Percentiles rank a stretch among this genome's conserved stretches.
Conservation (phyloP, 1,140 invertebrate species). For the Diploscapter pachys region DNA sequence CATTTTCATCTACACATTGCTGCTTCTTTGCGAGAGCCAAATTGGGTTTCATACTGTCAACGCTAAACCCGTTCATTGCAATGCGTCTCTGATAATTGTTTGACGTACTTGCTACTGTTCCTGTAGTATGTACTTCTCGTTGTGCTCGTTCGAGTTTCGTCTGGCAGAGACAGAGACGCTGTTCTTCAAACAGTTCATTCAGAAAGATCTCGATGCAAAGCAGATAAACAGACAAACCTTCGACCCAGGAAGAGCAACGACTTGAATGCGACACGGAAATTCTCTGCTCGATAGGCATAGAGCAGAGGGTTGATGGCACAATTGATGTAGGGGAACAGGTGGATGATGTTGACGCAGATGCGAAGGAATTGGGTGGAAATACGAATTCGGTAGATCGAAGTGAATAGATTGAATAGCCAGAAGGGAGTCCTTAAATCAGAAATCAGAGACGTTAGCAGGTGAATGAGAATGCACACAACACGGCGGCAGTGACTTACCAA, state of each 20-base stretch:
- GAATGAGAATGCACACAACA: too few relatives aligned
- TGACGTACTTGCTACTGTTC: constrained; percentile 31
- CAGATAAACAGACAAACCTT: constrained; percentile 19
- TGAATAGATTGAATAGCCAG: constrained; percentile 58
- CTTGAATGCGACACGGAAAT: constrained; percentile 56
- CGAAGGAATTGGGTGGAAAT: constrained; percentile 56
- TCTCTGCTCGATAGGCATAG: constrained; percentile 54
- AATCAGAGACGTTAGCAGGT: too few relatives aligned
- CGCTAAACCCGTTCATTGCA: constrained; percentile 2
- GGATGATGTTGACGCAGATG: constrained; percentile 57
- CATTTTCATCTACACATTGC: constrained; percentile 2
- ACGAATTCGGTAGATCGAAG: constrained; percentile 52
- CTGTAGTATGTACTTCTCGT: constrained; percentile 29
- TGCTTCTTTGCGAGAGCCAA: constrained; percentile 2
- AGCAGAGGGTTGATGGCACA: constrained; percentile 57
- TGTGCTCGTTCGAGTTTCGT: constrained; percentile 8
- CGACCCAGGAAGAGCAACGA: constrained; percentile 40
- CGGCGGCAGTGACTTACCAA: constrained; percentile 43
- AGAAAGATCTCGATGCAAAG: constrained; percentile 13
- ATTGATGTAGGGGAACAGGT: constrained; percentile 57
- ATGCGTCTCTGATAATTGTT: neutral
- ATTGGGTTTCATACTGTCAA: neutral
- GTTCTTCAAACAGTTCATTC: neutral
- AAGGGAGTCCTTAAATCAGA: constrained; percentile 52
- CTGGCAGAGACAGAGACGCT: constrained; percentile 11